Conservation (phyloP, 2,113 vertebrate genomes). For the Alosa alosa region DNA sequence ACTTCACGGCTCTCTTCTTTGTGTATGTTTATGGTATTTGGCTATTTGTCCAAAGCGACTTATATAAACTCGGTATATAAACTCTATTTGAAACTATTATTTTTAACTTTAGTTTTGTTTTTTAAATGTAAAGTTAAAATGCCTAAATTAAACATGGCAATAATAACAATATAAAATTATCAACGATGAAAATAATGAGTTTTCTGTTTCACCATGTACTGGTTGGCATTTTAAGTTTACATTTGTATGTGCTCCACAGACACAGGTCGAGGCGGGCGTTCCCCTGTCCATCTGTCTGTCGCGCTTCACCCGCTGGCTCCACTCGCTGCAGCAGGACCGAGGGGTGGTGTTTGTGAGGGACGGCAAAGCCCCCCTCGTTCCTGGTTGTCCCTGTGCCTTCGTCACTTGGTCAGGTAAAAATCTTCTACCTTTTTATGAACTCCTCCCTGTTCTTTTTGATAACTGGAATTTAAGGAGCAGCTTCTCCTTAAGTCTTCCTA, state of each 20-base stretch:
- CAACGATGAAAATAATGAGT: no score
- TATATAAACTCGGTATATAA: no score
- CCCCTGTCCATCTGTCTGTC: conserved; percentile 89
- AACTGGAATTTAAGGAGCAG: no score
- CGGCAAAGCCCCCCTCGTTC: background rate
- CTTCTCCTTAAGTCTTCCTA: no score
- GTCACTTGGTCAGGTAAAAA: conserved; percentile 93
- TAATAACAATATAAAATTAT: background rate
- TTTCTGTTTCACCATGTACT: no score
- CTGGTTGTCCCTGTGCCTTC: conserved; percentile 77
- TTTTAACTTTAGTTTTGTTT: no score
- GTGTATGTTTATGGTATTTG: no score
- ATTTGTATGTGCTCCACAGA: conserved; percentile 61
- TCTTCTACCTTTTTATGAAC: background rate
- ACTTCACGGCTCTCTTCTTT: background rate
- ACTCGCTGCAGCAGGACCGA: conserved; percentile 77
- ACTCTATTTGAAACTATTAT: no score
- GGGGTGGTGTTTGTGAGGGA: conserved; percentile 71
- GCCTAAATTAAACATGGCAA: no score
- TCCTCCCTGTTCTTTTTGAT: no score
- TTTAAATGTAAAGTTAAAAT: no score
- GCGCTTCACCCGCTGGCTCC: conserved; percentile 86
- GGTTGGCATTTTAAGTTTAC: background rate
- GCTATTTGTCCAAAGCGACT: no score
- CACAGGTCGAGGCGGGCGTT: conserved; percentile 84